Conservation (phyloP, 2,113 vertebrate species). For the Channa maculata region DNA sequence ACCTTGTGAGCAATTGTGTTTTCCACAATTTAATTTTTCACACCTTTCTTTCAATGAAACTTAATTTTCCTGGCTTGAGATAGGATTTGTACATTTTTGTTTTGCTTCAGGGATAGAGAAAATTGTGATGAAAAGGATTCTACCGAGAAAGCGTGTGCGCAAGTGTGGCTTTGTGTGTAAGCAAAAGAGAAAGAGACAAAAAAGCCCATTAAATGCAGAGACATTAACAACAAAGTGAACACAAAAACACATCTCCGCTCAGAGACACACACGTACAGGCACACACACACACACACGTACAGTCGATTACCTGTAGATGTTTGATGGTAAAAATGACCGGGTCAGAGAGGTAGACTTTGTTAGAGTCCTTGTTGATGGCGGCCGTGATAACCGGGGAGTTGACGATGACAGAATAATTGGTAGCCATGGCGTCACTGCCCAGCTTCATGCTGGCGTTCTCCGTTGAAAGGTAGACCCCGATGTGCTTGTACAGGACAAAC, state of each 20-base stretch:
- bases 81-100: conserved; percentile 16
- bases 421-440: conserved; percentile 91
- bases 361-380: conserved; percentile 98
- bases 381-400: conserved; percentile 97
- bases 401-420: conserved; percentile 97
- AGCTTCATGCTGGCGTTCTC: conserved; percentile 98
- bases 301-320: conserved; percentile 91
- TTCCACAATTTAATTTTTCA: conserved; percentile 26
- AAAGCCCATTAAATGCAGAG: conserved; percentile 20
- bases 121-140: conserved; percentile 19
- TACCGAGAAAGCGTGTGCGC: conserved; percentile 1
- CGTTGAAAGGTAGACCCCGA: conserved; percentile 94
- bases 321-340: conserved; percentile 96
- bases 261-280: background rate
- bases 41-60: conserved; percentile 27
- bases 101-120: conserved; percentile 18
- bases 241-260: background rate
- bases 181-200: conserved; percentile 11
- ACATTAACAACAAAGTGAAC: conserved; percentile 29
- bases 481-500: conserved; percentile 96
- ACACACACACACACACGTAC: background rate
- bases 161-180: background rate
- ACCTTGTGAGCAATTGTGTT: conserved; percentile 16
- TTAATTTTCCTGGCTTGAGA: conserved; percentile 2
- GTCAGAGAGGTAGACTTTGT: conserved; percentile 96